A percentile compares a stretch with the other conserved stretches of the same genome.
These are phyloP conservation scores for Gila orcuttii DNA, from an alignment of 2,113 vertebrate species.

Conservation along the genomic window DNA sequence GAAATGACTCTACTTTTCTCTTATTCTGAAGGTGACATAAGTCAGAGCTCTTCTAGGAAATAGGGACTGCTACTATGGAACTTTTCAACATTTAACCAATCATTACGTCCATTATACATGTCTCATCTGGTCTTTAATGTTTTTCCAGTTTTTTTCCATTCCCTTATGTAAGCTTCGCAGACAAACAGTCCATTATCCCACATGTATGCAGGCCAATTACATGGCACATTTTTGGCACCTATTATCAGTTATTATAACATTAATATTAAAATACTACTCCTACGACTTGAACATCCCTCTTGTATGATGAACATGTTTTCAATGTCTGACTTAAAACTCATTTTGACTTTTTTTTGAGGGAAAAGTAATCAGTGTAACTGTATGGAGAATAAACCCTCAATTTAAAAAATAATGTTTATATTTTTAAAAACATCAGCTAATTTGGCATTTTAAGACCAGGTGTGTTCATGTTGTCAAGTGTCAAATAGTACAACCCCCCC, in stretches of 20 bases:
- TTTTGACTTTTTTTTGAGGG: too few relatives aligned
- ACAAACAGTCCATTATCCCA: not conserved
- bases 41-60: not conserved
- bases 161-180: not conserved
- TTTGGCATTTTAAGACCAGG: too few relatives aligned
- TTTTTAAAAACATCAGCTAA: too few relatives aligned
- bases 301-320: too few relatives aligned
- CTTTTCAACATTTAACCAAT: constrained; percentile 9
- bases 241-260: not conserved
- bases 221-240: not conserved
- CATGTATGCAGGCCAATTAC: not conserved
- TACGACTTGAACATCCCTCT: too few relatives aligned
- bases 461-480: too few relatives aligned
- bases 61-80: not conserved
- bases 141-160: not conserved
- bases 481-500: too few relatives aligned
- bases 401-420: too few relatives aligned
- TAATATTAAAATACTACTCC: not conserved
- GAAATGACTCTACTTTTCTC: constrained; percentile 25
- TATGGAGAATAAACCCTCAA: too few relatives aligned
- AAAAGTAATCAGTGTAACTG: too few relatives aligned
- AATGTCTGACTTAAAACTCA: too few relatives aligned
- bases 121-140: constrained; percentile 2
- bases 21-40: not conserved
- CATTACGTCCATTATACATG: not conserved